Evolutionary conservation across 2,113 vertebrate species (phyloP).

Genomic region (Motacilla tschutschensis): DNA sequence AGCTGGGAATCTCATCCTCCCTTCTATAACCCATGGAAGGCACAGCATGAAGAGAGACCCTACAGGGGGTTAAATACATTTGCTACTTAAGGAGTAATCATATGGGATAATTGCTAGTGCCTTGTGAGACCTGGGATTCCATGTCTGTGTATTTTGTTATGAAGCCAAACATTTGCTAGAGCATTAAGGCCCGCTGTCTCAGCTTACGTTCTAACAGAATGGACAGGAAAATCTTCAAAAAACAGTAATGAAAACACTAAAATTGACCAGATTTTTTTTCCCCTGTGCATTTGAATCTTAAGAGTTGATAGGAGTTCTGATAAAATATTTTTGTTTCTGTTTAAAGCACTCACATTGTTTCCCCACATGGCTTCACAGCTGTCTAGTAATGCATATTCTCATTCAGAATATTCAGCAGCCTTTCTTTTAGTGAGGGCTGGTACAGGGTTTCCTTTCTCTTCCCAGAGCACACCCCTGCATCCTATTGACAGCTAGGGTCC

Average conservation of each 20-base stretch:
- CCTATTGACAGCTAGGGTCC: background rate
- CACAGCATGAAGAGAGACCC: background rate
- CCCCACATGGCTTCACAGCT: background rate
- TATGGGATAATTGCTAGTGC: background rate
- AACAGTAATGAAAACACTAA: background rate
- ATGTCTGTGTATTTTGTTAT: fast-evolving
- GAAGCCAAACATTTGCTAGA: background rate
- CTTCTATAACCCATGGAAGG: background rate
- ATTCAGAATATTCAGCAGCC: background rate
- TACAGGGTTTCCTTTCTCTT: background rate
- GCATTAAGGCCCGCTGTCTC: background rate
- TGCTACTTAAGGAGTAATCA: background rate
- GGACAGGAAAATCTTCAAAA: background rate
- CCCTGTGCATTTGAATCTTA: background rate
- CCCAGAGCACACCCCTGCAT: background rate
- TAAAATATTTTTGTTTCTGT: background rate
- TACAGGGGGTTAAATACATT: background rate
- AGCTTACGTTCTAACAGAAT: background rate
- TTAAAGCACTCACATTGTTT: background rate
- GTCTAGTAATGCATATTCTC: background rate
- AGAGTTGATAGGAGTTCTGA: background rate
- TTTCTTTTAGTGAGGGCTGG: background rate
- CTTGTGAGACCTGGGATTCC: background rate
- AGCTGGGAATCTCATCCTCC: background rate
- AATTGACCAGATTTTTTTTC: background rate